Conservation (phyloP, 2,797 vertebrate species). For the Amniataba percoides region DNA sequence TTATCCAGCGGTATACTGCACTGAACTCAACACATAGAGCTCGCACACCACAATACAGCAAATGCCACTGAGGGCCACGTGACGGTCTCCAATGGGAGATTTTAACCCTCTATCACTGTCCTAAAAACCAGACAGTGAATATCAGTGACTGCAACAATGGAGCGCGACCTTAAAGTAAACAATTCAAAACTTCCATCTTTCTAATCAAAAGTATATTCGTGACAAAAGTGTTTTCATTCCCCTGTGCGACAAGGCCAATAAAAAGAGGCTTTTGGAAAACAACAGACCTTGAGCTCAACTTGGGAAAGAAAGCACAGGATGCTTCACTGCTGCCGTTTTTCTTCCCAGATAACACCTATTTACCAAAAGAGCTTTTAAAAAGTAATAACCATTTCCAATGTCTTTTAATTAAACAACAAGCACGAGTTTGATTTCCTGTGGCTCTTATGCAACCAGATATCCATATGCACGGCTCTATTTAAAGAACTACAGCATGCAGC, state of each 20-base stretch:
- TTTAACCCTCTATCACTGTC: neutral
- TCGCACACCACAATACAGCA: neutral
- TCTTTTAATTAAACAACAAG: neutral
- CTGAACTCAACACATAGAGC: neutral
- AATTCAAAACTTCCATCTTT: neutral
- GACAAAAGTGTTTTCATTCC: neutral
- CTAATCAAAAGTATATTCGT: constrained; percentile 2
- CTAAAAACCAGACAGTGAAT: neutral
- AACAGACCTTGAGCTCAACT: constrained; percentile 9
- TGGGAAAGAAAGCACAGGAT: constrained; percentile 1
- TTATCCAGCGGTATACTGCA: neutral
- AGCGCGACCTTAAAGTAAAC: neutral
- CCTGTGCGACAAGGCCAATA: neutral
- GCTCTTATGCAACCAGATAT: constrained; percentile 18
- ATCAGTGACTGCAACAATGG: neutral
- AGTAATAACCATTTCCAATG: no score
- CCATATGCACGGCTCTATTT: constrained; percentile 17
- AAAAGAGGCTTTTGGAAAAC: constrained; percentile 5
- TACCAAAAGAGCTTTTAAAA: neutral
- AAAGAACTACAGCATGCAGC: neutral
- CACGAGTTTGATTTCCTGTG: neutral
- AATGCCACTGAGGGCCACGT: neutral
- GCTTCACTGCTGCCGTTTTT: neutral
- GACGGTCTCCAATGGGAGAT: neutral
- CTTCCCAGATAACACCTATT: neutral